These are phyloP conservation scores for Amazona finschi DNA, from an alignment of 2,797 vertebrate species.

Conservation along the genomic window DNA sequence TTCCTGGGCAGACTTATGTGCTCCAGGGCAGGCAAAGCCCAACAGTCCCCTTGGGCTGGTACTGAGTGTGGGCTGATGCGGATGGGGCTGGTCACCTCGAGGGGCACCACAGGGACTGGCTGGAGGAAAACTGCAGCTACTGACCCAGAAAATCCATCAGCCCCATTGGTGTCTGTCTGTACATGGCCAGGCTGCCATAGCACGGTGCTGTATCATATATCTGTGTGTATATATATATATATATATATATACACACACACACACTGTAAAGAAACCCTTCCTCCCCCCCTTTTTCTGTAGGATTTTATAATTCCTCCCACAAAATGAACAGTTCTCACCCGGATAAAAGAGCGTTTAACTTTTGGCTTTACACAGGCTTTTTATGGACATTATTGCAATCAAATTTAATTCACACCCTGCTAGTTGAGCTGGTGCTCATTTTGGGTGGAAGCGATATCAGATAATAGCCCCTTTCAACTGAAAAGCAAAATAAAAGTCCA, in stretches of 20 bases:
- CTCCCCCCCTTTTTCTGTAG: no score
- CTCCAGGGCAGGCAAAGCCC: not conserved
- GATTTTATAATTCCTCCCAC: not conserved
- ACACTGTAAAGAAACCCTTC: not conserved
- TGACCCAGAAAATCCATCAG: not conserved
- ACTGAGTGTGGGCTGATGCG: not conserved
- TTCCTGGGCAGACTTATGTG: fast-evolving
- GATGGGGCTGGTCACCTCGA: not conserved
- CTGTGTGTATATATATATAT: not conserved
- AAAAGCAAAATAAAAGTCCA: not conserved
- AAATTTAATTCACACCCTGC: conserved; percentile 49
- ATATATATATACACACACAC: fast-evolving
- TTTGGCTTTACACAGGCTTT: not conserved
- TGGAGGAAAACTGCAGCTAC: not conserved
- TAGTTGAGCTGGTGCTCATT: conserved; percentile 19
- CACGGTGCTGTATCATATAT: not conserved
- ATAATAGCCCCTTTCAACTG: not conserved
- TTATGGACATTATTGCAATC: not conserved
- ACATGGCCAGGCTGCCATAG: fast-evolving
- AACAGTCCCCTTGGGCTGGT: fast-evolving
- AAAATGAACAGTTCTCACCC: not conserved
- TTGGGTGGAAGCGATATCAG: not conserved
- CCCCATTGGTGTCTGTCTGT: fast-evolving
- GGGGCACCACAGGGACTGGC: not conserved
- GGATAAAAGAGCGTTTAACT: conserved; percentile 12